phyloP scores from a whole-genome alignment of 2,797 vertebrate species.

The Catostomus latipinnis region DNA sequence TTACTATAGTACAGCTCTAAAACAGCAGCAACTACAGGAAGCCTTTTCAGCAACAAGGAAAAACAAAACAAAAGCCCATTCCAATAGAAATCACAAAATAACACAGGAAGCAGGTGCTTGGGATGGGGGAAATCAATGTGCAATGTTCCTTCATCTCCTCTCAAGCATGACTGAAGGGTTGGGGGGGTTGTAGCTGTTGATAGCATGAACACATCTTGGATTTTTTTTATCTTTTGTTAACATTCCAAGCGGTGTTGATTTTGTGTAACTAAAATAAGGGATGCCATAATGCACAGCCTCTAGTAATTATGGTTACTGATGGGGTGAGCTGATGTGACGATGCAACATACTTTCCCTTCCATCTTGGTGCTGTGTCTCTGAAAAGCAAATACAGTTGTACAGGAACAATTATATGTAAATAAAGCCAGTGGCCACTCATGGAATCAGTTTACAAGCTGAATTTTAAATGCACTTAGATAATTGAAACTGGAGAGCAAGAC shows the following conservation, averaged over 20 bases:
- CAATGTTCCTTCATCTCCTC: slow-evolving; percentile 46
- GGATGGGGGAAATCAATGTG: slow-evolving; percentile 41
- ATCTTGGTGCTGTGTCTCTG: slow-evolving; percentile 84
- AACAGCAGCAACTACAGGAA: slow-evolving; percentile 30
- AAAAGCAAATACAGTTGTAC: slow-evolving; percentile 81
- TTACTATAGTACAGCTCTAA: slow-evolving; percentile 2
- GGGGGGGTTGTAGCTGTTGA: slow-evolving; percentile 25
- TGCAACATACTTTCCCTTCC: slow-evolving; percentile 82
- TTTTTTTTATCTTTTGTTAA: slow-evolving; percentile 5
- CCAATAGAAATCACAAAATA: slow-evolving; percentile 38
- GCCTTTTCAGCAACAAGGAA: slow-evolving; percentile 1
- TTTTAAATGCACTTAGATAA: slow-evolving; percentile 51
- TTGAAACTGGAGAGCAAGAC: slow-evolving; percentile 48
- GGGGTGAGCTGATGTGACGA: slow-evolving; percentile 73
- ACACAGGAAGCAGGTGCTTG: slow-evolving; percentile 46
- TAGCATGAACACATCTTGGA: slow-evolving; percentile 32
- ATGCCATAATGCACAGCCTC: slow-evolving; percentile 50
- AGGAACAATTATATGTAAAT: slow-evolving; percentile 70
- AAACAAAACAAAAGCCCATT: slow-evolving; percentile 29
- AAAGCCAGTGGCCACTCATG: slow-evolving; percentile 64
- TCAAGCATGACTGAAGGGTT: slow-evolving; percentile 37
- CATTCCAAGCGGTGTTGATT: slow-evolving; percentile 43
- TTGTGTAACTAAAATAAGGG: slow-evolving; percentile 33
- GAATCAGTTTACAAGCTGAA: slow-evolving; percentile 52
- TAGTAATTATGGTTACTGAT: slow-evolving; percentile 47